Percentiles rank a stretch among this genome's conserved stretches.
phyloP scores from a whole-genome alignment of 1,140 invertebrate genomes.

The Potamilus streckersoni region DNA sequence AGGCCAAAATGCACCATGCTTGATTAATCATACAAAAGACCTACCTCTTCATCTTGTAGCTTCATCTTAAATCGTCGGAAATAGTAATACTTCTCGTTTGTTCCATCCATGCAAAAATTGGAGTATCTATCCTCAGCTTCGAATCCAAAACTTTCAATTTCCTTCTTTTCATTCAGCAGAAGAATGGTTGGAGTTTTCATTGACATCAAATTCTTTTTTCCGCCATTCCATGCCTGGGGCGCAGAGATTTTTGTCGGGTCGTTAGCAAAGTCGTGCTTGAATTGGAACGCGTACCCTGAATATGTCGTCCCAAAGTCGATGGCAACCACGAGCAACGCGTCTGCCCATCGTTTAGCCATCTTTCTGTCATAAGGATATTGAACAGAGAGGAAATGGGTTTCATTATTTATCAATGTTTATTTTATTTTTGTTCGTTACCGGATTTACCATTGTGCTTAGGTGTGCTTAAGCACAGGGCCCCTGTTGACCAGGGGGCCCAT shows the following conservation, averaged over 20 bases:
- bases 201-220: neutral
- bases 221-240: too few species aligned
- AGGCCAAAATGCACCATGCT: too few species aligned
- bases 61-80: slow-evolving; percentile 7
- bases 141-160: slow-evolving; percentile 4
- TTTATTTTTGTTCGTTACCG: too few species aligned
- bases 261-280: neutral
- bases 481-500: too few species aligned
- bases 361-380: too few species aligned
- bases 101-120: neutral
- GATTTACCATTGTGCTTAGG: too few species aligned
- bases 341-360: too few species aligned
- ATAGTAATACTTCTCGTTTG: neutral
- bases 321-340: neutral
- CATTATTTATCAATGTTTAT: too few species aligned
- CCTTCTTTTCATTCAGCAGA: neutral
- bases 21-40: too few species aligned
- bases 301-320: slow-evolving; percentile 9
- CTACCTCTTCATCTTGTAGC: neutral
- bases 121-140: slow-evolving; percentile 14
- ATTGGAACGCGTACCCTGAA: neutral
- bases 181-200: neutral
- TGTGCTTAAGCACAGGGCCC: too few species aligned
- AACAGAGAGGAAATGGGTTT: too few species aligned
- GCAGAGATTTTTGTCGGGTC: neutral